Conservation (phyloP, 1,140 invertebrate genomes). For the Archivesica marissinica region DNA sequence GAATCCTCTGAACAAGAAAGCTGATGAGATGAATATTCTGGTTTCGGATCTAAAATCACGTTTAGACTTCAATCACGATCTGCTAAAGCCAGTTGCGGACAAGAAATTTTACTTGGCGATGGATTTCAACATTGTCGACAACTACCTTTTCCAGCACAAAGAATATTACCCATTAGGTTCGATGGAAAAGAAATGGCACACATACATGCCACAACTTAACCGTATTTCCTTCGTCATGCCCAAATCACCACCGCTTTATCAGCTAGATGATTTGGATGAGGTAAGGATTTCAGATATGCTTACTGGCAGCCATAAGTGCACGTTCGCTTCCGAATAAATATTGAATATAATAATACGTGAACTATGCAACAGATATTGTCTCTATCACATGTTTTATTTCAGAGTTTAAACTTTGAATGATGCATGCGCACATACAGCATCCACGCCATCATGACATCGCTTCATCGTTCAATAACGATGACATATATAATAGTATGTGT, state of each 20-base stretch:
- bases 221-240: slow-evolving; percentile 92
- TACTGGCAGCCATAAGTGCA: too few species aligned
- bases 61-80: slow-evolving; percentile 85
- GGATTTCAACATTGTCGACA: slow-evolving; percentile 75
- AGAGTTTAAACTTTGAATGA: too few species aligned
- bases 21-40: slow-evolving; percentile 84
- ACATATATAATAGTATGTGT: too few species aligned
- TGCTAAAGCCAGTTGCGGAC: slow-evolving; percentile 79
- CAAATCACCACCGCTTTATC: slow-evolving; percentile 89
- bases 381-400: too few species aligned
- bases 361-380: too few species aligned
- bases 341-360: too few species aligned
- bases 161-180: slow-evolving; percentile 63
- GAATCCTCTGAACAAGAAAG: slow-evolving; percentile 84
- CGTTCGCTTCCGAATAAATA: too few species aligned
- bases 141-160: slow-evolving; percentile 66
- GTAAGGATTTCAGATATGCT: slow-evolving; percentile 87
- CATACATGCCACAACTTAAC: slow-evolving; percentile 94
- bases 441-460: too few species aligned
- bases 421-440: too few species aligned
- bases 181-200: slow-evolving; percentile 76
- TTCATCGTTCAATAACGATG: too few species aligned
- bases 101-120: slow-evolving; percentile 74
- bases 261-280: slow-evolving; percentile 87
- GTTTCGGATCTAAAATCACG: slow-evolving; percentile 90